Base-by-base conservation (phyloP, 2,113 vertebrate species). In the Microcebus lehilahytsara region DNA sequence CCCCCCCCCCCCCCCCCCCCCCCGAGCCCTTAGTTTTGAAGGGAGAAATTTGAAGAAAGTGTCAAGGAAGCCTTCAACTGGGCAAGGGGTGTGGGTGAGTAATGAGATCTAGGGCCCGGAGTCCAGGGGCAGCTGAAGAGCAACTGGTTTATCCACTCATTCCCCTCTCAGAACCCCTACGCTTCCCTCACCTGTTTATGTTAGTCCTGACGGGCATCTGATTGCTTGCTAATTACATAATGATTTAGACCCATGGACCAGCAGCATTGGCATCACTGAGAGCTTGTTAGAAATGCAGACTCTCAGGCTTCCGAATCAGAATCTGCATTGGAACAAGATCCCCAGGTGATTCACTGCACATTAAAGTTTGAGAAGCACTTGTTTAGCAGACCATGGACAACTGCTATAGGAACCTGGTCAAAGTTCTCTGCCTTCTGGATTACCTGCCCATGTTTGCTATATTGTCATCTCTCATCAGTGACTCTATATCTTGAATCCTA, bases 251-350 rank as follows among this genome's bases (percentile, higher is more conserved):
- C 49, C 78, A 37, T 14, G 78, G 75, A 74, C 62, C 40, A 79
- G 40, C 37, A 78, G 56, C 23, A 89, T 40, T 79, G 80, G 72
- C 74, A 75, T 81, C 72, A 84, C 81, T 25, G 27, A 40, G 81
- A 69, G 46, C 64, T 95, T 88, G 77, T 74, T 91, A 60, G 23
- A 91, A 84, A 74, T 78, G 60, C 60, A 92, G 25, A 58, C n/a
- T 74, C 74, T 78, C 80, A 42, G 77, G 62, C 40, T 88, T 58
- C 81, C 40, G 32, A 92, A 87, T 81, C 49, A 91, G 14, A 96
- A 91, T 87, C 69, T 74, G 37, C 42, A 84, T 77, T 80, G 66
- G 85, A 85, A 85, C 69, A 96, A 94, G 79, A 89, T 91, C 62
- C 75, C 51, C 10, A 46, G 62, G 34, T 53, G 71, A 94, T 79